Evolutionary conservation across 2,113 vertebrate genomes (phyloP).

Genomic region (Cacatua alba): DNA sequence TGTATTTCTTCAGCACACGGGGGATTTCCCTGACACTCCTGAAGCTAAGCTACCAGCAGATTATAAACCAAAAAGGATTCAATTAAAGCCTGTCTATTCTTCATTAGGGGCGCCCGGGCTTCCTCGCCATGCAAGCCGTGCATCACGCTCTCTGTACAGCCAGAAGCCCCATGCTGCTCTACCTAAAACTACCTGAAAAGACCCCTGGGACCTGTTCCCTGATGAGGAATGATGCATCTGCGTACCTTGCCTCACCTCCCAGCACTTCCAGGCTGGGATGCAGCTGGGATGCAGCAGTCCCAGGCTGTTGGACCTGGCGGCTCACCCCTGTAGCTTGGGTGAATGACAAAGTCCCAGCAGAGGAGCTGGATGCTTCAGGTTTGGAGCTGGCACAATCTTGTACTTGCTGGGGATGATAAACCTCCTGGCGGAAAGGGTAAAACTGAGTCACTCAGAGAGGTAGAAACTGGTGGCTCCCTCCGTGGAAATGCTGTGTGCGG

Average conservation of each 20-base stretch:
- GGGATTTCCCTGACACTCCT: background rate
- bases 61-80: background rate
- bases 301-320: background rate
- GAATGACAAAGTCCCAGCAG: background rate
- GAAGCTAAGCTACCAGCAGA: background rate
- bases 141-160: background rate
- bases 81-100: background rate
- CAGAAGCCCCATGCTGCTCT: background rate
- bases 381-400: background rate
- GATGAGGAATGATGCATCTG: fast-evolving
- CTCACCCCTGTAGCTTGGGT: background rate
- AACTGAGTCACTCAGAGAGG: background rate
- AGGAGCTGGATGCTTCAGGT: background rate
- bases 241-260: fast-evolving
- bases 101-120: background rate
- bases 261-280: background rate
- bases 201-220: background rate
- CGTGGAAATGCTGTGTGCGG: background rate
- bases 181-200: background rate
- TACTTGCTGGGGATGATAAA: background rate
- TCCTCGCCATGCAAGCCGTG: fast-evolving
- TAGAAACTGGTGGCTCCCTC: background rate
- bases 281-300: background rate
- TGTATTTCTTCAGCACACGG: background rate
- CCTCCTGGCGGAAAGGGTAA: background rate